Evolutionary conservation across 2,113 vertebrate species (phyloP).

Genomic region (Corydoras sp.): DNA sequence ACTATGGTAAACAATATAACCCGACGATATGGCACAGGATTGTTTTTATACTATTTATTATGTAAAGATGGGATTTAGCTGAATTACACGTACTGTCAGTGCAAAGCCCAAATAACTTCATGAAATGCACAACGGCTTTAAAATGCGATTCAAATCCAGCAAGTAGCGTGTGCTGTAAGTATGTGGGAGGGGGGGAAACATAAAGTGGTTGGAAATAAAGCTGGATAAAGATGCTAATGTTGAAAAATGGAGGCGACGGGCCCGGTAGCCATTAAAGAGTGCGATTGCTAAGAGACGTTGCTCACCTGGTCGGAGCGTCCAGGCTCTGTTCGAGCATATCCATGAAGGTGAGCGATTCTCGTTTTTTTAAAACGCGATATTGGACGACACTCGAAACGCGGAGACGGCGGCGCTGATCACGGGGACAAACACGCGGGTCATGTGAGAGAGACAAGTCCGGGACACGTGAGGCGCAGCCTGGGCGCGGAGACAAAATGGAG

Average conservation of each 20-base stretch:
- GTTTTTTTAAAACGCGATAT: slow-evolving; percentile 51
- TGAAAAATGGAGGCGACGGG: slow-evolving; percentile 30
- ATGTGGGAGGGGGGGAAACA: no score
- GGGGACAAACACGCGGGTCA: slow-evolving; percentile 95
- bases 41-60: no score
- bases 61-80: no score
- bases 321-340: slow-evolving; percentile 87
- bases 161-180: no score
- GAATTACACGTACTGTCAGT: no score
- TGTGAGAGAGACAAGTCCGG: slow-evolving; percentile 79
- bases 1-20: no score
- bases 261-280: slow-evolving; percentile 31
- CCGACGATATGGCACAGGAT: no score
- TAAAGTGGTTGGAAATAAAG: no score
- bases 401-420: slow-evolving; percentile 81
- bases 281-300: slow-evolving; percentile 50
- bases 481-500: slow-evolving; percentile 65
- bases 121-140: no score
- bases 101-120: no score
- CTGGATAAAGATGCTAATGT: not conserved
- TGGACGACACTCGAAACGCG: slow-evolving; percentile 62
- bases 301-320: slow-evolving; percentile 83
- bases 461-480: slow-evolving; percentile 71
- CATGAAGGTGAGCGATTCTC: slow-evolving; percentile 63
- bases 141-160: no score